phyloP scores from a whole-genome alignment of 2,888 invertebrate species.

The Drosophila nr. fundita region DNA sequence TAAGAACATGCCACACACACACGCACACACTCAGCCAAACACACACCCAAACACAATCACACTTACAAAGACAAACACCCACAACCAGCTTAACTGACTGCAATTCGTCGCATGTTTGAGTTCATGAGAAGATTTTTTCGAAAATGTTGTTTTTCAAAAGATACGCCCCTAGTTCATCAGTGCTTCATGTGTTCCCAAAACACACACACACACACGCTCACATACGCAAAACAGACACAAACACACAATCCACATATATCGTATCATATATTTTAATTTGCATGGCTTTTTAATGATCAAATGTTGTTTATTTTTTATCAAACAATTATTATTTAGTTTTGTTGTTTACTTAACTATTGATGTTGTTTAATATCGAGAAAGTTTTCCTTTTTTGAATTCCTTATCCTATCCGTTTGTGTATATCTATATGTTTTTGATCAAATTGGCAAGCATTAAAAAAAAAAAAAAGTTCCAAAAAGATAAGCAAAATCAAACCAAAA shows the following conservation, averaged over 20 bases:
- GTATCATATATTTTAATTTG: constrained; percentile 56
- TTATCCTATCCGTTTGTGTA: constrained; percentile 45
- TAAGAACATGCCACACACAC: constrained; percentile 9
- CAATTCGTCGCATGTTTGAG: constrained; percentile 19
- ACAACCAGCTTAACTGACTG: constrained; percentile 4
- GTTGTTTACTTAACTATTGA: constrained; percentile 40
- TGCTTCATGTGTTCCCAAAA: constrained; percentile 12
- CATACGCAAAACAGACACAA: constrained; percentile 9
- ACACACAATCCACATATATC: constrained; percentile 16
- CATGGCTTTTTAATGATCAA: constrained; percentile 76
- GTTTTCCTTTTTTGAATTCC: constrained; percentile 40
- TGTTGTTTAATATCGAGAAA: constrained; percentile 50
- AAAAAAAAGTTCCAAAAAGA: constrained; percentile 19
- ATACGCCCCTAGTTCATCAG: constrained; percentile 13
- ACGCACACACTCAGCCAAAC: constrained; percentile 12
- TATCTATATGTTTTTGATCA: constrained; percentile 32
- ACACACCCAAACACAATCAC: constrained; percentile 1
- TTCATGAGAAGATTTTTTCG: not conserved
- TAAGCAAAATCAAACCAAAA: constrained; percentile 54
- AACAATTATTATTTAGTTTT: constrained; percentile 25
- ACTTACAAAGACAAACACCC: not conserved
- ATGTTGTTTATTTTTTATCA: constrained; percentile 41
- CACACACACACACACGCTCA: constrained; percentile 3
- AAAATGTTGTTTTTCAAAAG: constrained; percentile 8
- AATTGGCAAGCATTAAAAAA: constrained; percentile 44